Evolutionary conservation across 2,113 vertebrate species (phyloP).

Genomic region (Rhombomys opimus): DNA sequence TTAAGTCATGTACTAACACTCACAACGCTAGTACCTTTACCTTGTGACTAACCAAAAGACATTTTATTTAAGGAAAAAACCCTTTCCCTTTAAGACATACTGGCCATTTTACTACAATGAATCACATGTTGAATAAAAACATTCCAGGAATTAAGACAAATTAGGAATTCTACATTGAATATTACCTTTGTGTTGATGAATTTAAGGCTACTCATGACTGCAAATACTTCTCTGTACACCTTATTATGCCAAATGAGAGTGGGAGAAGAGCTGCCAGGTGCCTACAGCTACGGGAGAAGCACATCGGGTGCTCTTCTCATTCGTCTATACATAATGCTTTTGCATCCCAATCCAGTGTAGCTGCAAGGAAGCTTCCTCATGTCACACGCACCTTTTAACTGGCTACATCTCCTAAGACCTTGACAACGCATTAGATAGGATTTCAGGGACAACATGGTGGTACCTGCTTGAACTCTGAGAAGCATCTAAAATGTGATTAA

Average conservation of each 20-base stretch:
- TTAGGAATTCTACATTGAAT: not conserved
- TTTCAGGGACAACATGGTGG: not conserved
- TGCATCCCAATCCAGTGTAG: not conserved
- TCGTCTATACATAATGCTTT: not conserved
- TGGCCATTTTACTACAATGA: not conserved
- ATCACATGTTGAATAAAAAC: slow-evolving; percentile 37
- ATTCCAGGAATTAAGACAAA: slow-evolving; percentile 4
- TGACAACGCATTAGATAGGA: not conserved
- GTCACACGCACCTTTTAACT: not conserved
- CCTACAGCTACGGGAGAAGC: not conserved
- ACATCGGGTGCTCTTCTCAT: not conserved
- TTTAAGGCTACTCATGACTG: not conserved
- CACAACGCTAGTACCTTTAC: not conserved
- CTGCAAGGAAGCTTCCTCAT: not conserved
- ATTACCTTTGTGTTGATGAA: not conserved
- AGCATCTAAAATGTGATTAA: not conserved
- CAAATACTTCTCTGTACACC: not conserved
- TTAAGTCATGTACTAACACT: not conserved
- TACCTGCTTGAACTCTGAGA: slow-evolving; percentile 35
- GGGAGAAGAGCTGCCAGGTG: not conserved
- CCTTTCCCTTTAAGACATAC: not conserved
- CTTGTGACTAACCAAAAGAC: not conserved
- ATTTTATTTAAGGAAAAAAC: not conserved
- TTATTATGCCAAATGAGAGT: not conserved
- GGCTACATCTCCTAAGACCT: not conserved